A percentile compares a stretch with the other conserved stretches of the same genome.
phyloP scores from a whole-genome alignment of 1,140 invertebrate species.

The Drosophila ananassae region DNA sequence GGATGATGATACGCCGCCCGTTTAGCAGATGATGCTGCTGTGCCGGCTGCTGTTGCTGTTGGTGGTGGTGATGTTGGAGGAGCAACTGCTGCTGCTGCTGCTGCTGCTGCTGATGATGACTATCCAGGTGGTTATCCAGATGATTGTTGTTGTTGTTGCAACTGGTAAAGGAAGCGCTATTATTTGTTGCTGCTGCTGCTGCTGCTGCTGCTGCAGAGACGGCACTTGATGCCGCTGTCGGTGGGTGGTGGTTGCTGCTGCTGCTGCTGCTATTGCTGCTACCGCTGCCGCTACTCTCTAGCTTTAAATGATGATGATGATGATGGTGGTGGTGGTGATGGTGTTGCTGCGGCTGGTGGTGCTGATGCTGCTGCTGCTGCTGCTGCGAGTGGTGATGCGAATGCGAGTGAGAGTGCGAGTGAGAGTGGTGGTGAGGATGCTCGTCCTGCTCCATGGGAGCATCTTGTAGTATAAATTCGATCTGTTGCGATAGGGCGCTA shows the following conservation, averaged over 20 bases:
- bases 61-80: conserved; percentile 58
- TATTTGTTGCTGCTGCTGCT: conserved; percentile 19
- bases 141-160: conserved; percentile 24
- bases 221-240: conserved; percentile 52
- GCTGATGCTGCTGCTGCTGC: conserved; percentile 35
- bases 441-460: conserved; percentile 83
- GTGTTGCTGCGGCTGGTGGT: not conserved
- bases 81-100: conserved; percentile 42
- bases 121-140: conserved; percentile 34
- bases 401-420: conserved; percentile 18
- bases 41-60: conserved; percentile 56
- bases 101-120: conserved; percentile 24
- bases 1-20: conserved; percentile 78
- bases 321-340: conserved; percentile 9
- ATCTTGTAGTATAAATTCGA: conserved; percentile 84
- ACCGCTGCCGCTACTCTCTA: conserved; percentile 25
- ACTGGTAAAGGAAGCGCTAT: conserved; percentile 4
- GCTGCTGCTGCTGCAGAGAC: conserved; percentile 27
- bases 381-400: conserved; percentile 27
- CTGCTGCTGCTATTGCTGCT: conserved; percentile 19
- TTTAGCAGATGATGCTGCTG: conserved; percentile 72
- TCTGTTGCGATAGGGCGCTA: conserved; percentile 83
- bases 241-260: conserved; percentile 68
- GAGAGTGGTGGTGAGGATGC: conserved; percentile 58
- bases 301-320: conserved; percentile 25